Base-by-base conservation (phyloP, 2,797 vertebrate genomes). In the Rhinatrema bivittatum region DNA sequence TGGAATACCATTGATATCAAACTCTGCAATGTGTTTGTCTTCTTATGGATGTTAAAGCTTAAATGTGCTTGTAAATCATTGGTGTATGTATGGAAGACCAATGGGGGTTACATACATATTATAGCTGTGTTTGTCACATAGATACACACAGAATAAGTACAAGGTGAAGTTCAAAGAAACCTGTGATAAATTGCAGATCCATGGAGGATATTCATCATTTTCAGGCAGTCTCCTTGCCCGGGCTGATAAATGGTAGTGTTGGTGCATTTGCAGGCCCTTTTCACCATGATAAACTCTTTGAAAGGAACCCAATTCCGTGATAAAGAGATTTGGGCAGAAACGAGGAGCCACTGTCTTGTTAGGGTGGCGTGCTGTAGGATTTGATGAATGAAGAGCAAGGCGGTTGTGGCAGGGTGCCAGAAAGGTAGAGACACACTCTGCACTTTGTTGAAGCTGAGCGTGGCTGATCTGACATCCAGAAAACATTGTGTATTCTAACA, bases 321-420 rank as follows among this genome's bases (percentile, higher is more conserved):
- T 82, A 81, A 79, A 76, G 68, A 79, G 60, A 70, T 87, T 70
- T 76, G 55, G 60, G 66, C 70, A 74, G 79, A 53, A 79, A 72
- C 67, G 63, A 70, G 57, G 50, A 77, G 51, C 72, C 56, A 75
- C 70, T 73, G 70, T 64, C 76, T 52, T 43, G 65, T 51, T 65
- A 72, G 66, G 70, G 56, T 36, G 60, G 62, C 39, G 48, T 53
- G 59, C 72, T 53, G 60, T 54, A 22, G 32, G 29, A 25, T 48
- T 68, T 89, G 84, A 88, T 84, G 72, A 86, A 91, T 90, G 76
- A 86, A 84, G 85, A 75, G 67, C 63, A 76, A 32, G 72, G 71
- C 54, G 39, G 56, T 62, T 59, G 72, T 85, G 84, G 82, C 82
- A 78, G 70, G 49, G 32, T 27, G 69, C 76, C 75, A 78, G 64